These are phyloP conservation scores for Ectropis crepuscularia DNA, from an alignment of 2,888 invertebrate species.

Conservation along the genomic window DNA sequence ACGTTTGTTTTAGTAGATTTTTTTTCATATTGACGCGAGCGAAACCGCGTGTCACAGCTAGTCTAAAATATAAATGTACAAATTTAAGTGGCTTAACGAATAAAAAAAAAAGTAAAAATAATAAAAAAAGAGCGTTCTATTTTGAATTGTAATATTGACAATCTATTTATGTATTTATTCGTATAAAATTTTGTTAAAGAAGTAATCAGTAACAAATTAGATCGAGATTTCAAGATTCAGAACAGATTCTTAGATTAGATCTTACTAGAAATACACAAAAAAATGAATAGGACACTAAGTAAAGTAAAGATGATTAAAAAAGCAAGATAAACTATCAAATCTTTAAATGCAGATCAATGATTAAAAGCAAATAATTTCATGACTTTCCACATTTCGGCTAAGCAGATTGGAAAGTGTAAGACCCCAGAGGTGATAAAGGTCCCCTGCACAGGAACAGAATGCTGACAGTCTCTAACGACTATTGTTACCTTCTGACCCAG, in stretches of 20 bases:
- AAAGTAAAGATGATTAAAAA: neutral
- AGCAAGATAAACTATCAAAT: neutral
- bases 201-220: too few species aligned
- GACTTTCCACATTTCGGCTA: conserved; percentile 32
- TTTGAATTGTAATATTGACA: too few species aligned
- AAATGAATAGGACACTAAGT: neutral
- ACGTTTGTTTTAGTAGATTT: too few species aligned
- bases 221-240: neutral
- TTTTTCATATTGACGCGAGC: too few species aligned
- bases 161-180: too few species aligned
- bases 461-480: conserved; percentile 64
- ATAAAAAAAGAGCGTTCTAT: too few species aligned
- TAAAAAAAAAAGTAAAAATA: too few species aligned
- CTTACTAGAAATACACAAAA: neutral
- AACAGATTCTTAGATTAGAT: too few species aligned
- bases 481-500: conserved; percentile 26
- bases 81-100: too few species aligned
- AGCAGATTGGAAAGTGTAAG: conserved; percentile 42
- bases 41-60: too few species aligned
- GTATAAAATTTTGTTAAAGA: too few species aligned
- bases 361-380: conserved; percentile 31
- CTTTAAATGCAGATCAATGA: conserved; percentile 27
- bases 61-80: too few species aligned
- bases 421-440: conserved; percentile 57
- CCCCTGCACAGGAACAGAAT: conserved; percentile 70